phyloP scores from a whole-genome alignment of 2,797 vertebrate species.

The Knipowitschia caucasica region DNA sequence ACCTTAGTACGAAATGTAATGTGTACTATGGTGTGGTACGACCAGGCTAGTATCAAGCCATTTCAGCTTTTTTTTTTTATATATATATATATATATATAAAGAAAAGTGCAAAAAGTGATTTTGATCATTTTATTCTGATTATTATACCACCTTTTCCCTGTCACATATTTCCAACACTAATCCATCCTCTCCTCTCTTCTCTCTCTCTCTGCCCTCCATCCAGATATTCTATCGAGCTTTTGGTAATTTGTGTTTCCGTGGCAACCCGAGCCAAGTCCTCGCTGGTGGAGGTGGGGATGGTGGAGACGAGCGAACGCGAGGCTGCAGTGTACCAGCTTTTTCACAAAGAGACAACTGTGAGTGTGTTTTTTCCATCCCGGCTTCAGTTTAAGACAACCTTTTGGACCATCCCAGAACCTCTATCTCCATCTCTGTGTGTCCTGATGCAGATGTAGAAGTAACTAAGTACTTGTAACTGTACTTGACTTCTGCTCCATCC shows the following conservation, averaged over 20 bases:
- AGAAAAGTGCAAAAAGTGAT: too few relatives aligned
- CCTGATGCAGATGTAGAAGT: too few relatives aligned
- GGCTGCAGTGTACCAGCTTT: slow-evolving; percentile 35
- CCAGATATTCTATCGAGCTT: slow-evolving; percentile 64
- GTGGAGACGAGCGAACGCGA: slow-evolving; percentile 41
- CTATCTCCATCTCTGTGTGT: too few relatives aligned
- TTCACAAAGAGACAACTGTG: slow-evolving; percentile 30
- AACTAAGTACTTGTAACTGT: too few relatives aligned
- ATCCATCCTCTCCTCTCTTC: slow-evolving; percentile 9
- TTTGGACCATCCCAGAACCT: too few relatives aligned
- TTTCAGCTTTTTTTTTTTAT: too few relatives aligned
- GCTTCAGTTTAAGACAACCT: too few relatives aligned
- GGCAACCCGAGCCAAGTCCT: slow-evolving; percentile 67
- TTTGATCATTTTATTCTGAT: too few relatives aligned
- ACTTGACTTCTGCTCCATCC: too few relatives aligned
- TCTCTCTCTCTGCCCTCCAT: slow-evolving; percentile 36
- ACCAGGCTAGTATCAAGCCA: too few relatives aligned
- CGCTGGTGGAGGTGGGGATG: slow-evolving; percentile 32
- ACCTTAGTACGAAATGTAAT: too few relatives aligned
- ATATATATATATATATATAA: neutral
- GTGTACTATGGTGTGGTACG: too few relatives aligned
- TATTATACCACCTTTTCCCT: slow-evolving; percentile 4
- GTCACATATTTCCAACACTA: slow-evolving; percentile 18
- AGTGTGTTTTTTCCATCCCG: neutral
- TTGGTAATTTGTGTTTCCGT: slow-evolving; percentile 76